Evolutionary conservation across 2,888 invertebrate genomes (phyloP), one percentile per base, ranked within the genome.

Genomic region (Heliconius sara): DNA sequence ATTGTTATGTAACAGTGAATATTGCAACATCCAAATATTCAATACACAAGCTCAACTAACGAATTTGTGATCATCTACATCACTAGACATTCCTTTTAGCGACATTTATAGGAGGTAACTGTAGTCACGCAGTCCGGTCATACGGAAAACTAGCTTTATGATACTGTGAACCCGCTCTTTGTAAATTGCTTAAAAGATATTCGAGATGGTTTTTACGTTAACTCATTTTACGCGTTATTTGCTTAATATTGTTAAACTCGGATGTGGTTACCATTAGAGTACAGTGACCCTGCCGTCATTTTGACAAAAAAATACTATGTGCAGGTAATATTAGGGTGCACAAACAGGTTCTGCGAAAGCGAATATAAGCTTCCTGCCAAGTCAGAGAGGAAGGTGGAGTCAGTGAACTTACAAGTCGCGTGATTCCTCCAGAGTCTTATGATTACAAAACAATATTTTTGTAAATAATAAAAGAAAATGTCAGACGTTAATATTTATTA

Each of bases 1-100:
- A 94, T 94, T 94, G 92, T 94, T 94, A 94, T 92, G 93, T 95
- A 94, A 95, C 92, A 90, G 89, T 89, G 89, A 89, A 87, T 91
- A 90, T 86, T 89, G 87, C 87, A 87, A 86, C 88, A 88, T 87
- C 88, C 85, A 85, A 89, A 91, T 90, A 89, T 90, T 87, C 85
- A 83, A 89, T 88, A 89, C 87, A 88, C 86, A 88, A 88, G 70
- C 76, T 60, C 66, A 30, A 47, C 66, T 22, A 77, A 75, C 66
- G 43, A 77, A 79, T 77, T 81, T 79, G 77, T 70, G 65, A 57
- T 79, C 76, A 76, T 80, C 68, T 79, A 77, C 60, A 76, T 74
- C 25, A 78, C 78, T 57, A 79, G 77, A 78, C 73, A 63, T 76
- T 78, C 77, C 57, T 81, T 19, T 70, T 76, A 52, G 76, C 43